Evolutionary conservation across 2,797 vertebrate species (phyloP).

Genomic region (Margarornis squamiger): DNA sequence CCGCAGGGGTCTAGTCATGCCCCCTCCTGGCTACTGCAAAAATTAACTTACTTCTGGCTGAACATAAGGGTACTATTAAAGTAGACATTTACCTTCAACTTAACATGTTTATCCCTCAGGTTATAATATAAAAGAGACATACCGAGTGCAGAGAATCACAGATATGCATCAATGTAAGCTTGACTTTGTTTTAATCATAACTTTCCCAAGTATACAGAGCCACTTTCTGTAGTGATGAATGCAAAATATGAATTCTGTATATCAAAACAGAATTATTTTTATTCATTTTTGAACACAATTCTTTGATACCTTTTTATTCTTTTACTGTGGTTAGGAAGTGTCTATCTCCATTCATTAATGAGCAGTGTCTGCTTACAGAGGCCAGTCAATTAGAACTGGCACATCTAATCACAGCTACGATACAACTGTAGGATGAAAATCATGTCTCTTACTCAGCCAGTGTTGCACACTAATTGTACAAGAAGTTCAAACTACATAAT

Average conservation of each 20-base stretch:
- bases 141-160: conserved; percentile 8
- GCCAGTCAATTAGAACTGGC: conserved; percentile 52
- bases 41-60: background rate
- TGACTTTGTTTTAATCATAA: background rate
- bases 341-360: background rate
- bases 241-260: conserved; percentile 12
- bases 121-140: background rate
- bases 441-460: background rate
- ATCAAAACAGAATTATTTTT: conserved; percentile 14
- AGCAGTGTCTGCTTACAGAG: conserved; percentile 22
- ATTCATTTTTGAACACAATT: conserved; percentile 26
- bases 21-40: background rate
- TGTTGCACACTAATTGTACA: background rate
- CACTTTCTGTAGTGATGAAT: background rate
- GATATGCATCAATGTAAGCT: background rate
- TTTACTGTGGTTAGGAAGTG: conserved; percentile 5
- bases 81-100: conserved; percentile 14
- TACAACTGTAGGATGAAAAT: conserved; percentile 1
- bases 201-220: background rate
- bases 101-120: background rate
- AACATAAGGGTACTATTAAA: background rate
- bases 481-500: background rate
- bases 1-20: background rate
- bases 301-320: background rate
- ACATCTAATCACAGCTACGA: conserved; percentile 2